phyloP scores from a whole-genome alignment of 23 tunicate species.

The Halocynthia roretzi region DNA sequence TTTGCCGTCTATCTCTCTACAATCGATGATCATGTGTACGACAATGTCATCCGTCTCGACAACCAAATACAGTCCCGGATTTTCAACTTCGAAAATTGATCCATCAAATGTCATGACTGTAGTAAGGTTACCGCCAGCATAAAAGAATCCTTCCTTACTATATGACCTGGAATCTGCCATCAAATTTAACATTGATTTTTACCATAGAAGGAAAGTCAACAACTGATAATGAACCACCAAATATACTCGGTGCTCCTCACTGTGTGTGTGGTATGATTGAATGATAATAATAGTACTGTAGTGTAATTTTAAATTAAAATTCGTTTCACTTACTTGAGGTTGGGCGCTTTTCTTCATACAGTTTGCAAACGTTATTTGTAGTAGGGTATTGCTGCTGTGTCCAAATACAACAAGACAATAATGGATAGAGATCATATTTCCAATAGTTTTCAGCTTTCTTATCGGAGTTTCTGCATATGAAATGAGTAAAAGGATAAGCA shows the following conservation, averaged over 20 bases:
- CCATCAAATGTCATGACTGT: slow-evolving; percentile 53
- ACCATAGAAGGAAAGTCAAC: too few relatives aligned
- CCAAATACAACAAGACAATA: slow-evolving; percentile 47
- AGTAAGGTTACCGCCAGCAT: slow-evolving; percentile 64
- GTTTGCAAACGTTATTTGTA: slow-evolving; percentile 25
- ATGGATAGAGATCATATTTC: slow-evolving; percentile 35
- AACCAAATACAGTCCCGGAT: slow-evolving; percentile 61
- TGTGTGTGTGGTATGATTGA: too few relatives aligned
- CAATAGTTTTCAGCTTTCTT: slow-evolving; percentile 23
- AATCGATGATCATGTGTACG: slow-evolving; percentile 48
- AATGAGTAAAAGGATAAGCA: neutral
- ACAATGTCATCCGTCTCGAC: slow-evolving; percentile 23
- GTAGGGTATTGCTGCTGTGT: neutral
- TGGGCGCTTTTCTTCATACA: slow-evolving; percentile 35
- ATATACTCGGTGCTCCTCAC: too few relatives aligned
- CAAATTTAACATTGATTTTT: too few relatives aligned
- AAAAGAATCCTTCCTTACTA: neutral
- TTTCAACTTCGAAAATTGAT: slow-evolving; percentile 31
- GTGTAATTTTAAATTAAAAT: too few relatives aligned
- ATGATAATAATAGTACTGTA: too few relatives aligned
- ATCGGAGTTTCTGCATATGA: slow-evolving; percentile 17
- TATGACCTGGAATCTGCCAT: too few relatives aligned
- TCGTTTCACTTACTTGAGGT: slow-evolving; percentile 33
- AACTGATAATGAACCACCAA: too few relatives aligned
- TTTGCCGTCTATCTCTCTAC: neutral